Conservation (phyloP, 2,888 invertebrate species). For the Biston stratarius region DNA sequence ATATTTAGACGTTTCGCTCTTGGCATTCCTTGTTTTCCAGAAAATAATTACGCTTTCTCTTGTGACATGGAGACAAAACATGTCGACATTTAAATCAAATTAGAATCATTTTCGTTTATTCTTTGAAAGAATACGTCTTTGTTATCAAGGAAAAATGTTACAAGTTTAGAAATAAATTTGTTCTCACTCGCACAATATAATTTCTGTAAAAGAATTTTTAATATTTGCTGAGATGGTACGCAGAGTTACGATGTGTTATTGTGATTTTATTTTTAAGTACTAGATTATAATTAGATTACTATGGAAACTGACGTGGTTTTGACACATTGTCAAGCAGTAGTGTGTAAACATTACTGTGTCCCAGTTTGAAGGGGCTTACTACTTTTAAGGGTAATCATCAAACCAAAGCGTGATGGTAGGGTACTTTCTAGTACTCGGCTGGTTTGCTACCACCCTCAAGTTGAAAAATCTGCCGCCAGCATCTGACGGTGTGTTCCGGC, state of each 20-base stretch:
- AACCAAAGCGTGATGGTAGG: no score
- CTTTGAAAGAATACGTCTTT: conserved; percentile 4
- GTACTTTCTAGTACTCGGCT: no score
- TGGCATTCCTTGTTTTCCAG: conserved; percentile 6
- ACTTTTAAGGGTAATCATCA: no score
- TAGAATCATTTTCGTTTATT: conserved; percentile 10
- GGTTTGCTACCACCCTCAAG: no score
- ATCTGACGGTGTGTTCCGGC: no score
- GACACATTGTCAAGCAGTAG: no score
- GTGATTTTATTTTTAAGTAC: background rate
- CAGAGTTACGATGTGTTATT: background rate
- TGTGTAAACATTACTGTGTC: no score
- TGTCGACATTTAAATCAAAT: conserved; percentile 25
- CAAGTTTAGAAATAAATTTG: background rate
- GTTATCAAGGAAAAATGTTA: conserved; percentile 6
- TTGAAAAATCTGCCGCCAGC: no score
- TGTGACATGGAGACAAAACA: conserved; percentile 8
- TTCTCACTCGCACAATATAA: background rate
- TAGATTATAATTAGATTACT: no score
- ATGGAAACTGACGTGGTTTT: no score
- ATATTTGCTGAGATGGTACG: background rate
- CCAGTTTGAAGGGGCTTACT: no score
- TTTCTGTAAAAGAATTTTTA: background rate
- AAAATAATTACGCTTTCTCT: conserved; percentile 9
- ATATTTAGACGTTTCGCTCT: conserved; percentile 20